Conservation (phyloP, 2,113 vertebrate genomes). For the Myotis brandtii region DNA sequence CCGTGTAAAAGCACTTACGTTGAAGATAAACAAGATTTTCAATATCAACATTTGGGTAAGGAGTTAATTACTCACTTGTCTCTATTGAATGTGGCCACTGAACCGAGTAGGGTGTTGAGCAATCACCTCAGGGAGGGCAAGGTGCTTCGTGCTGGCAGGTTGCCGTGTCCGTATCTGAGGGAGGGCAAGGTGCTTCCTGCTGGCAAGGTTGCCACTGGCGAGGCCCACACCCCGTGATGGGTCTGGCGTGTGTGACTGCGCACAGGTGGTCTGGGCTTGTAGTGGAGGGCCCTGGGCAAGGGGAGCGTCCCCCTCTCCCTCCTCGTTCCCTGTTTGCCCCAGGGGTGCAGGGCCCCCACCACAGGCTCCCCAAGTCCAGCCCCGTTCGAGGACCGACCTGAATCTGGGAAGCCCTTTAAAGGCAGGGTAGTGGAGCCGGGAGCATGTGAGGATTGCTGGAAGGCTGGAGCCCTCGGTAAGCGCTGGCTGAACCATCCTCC, state of each 20-base stretch:
- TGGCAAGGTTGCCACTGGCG: neutral
- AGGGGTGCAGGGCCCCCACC: neutral
- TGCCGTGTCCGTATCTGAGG: neutral
- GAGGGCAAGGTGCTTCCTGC: neutral
- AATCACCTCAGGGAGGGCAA: neutral
- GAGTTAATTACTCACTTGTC: neutral
- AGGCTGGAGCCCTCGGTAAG: neutral
- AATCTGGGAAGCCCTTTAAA: neutral
- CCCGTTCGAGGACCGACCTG: neutral
- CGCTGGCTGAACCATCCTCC: neutral
- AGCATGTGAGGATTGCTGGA: neutral
- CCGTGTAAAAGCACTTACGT: neutral
- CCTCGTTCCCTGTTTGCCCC: neutral
- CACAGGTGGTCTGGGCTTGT: neutral
- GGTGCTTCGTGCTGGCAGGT: neutral
- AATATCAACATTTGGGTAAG: neutral
- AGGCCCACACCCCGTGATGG: fast-evolving
- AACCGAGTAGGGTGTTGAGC: neutral
- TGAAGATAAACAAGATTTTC: neutral
- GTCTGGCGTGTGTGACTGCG: neutral
- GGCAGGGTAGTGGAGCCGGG: neutral
- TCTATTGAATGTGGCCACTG: neutral
- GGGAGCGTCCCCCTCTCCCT: neutral
- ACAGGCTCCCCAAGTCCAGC: too few relatives aligned
- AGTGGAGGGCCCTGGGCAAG: neutral